These are phyloP conservation scores for Zaprionus gabonicus DNA, from an alignment of 1,140 invertebrate genomes.

Conservation along the genomic window DNA sequence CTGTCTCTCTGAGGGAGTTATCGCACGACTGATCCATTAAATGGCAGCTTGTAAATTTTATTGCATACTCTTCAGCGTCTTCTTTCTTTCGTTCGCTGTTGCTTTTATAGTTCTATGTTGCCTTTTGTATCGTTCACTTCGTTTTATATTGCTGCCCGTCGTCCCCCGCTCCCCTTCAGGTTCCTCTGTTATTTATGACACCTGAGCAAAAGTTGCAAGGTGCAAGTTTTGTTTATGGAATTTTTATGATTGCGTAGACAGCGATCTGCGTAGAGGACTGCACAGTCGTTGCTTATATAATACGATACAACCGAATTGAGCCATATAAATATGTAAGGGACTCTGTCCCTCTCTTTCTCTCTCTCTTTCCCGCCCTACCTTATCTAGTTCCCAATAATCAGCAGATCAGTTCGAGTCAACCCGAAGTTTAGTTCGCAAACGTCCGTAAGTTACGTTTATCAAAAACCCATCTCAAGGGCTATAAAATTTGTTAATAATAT, in stretches of 20 bases:
- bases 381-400: conserved; percentile 28
- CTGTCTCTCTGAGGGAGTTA: background rate
- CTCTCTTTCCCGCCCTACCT: background rate
- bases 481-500: conserved; percentile 53
- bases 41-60: conserved; percentile 77
- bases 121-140: conserved; percentile 45
- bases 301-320: conserved; percentile 20
- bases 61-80: conserved; percentile 78
- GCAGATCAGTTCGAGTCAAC: background rate
- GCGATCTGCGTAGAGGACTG: conserved; percentile 21
- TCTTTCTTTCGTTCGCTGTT: conserved; percentile 46
- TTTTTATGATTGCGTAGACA: conserved; percentile 66
- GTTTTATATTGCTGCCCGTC: conserved; percentile 60
- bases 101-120: conserved; percentile 53
- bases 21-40: conserved; percentile 27
- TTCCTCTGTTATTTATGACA: conserved; percentile 69
- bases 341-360: background rate
- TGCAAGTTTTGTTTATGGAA: conserved; percentile 80
- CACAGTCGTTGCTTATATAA: conserved; percentile 61
- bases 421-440: conserved; percentile 33
- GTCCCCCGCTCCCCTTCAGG: background rate
- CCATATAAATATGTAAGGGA: conserved; percentile 37
- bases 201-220: conserved; percentile 80
- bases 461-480: conserved; percentile 19
- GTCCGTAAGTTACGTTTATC: conserved; percentile 10